Percentiles rank a stretch among this genome's conserved stretches.
phyloP scores from a whole-genome alignment of 92 coral and sea anemone species.

The Meandrina meandrites region DNA sequence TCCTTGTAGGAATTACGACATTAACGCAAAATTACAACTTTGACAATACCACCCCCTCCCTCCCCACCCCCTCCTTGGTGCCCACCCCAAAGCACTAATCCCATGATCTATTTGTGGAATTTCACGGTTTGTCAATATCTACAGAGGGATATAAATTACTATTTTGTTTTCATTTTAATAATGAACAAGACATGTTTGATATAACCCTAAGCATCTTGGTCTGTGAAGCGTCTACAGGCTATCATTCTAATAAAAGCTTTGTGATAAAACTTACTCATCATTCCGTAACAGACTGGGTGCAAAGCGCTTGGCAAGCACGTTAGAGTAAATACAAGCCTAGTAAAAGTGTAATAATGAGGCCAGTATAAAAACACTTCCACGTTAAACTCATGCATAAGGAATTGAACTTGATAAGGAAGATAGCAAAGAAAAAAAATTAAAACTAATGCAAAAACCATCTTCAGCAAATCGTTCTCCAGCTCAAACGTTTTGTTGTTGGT shows the following conservation, averaged over 20 bases:
- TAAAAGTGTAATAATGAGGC: constrained; percentile 21
- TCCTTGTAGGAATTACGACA: too few species aligned
- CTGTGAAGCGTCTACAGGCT: constrained; percentile 23
- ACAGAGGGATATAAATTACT: not conserved
- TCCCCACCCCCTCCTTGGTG: not conserved
- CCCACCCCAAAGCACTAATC: not conserved
- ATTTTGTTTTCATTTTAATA: not conserved
- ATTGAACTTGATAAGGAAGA: constrained; percentile 43
- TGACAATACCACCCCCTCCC: not conserved
- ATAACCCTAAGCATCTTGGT: not conserved
- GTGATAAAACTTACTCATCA: constrained; percentile 54
- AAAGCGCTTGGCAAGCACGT: constrained; percentile 57
- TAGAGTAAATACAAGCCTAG: constrained; percentile 15
- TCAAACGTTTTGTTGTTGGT: constrained; percentile 20
- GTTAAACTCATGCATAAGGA: constrained; percentile 25
- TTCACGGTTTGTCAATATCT: not conserved
- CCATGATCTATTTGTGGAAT: not conserved
- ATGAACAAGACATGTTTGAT: not conserved
- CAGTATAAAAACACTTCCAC: constrained; percentile 13
- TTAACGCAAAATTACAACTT: too few species aligned
- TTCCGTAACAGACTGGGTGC: constrained; percentile 59
- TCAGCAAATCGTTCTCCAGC: constrained; percentile 45
- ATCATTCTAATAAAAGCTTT: constrained; percentile 46
- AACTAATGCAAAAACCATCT: constrained; percentile 53
- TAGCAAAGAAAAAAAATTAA: constrained; percentile 45